Base-by-base conservation (phyloP, 2,888 invertebrate species). In the Caenorhabditis zanzibari region DNA sequence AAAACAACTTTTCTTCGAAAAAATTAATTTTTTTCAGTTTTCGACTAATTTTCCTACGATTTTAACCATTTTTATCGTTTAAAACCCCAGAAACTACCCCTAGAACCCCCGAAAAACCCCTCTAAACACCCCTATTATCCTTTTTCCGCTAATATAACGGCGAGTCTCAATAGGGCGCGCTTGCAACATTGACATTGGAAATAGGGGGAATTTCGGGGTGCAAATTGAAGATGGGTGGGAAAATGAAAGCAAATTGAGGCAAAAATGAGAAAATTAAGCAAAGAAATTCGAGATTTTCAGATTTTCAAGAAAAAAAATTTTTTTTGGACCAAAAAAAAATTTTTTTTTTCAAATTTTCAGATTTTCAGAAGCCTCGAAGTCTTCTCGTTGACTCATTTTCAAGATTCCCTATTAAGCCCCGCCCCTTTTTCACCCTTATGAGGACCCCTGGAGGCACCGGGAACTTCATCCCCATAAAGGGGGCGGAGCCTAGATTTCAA, bases 181-280 rank as follows among this genome's bases (percentile, higher is more conserved):
- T 59, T 72, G 59, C 72, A 38, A 22, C 19, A 41, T 38, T 1
- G 35, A 12, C 6, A n/a, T 19, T n/a, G 7, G 54, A 3, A 22
- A 22, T 14, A 24, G 19, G 16, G 10, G 6, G 22, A 41, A 26
- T 54, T 54, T 38, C 2, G 12, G 12, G 38, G 38, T 7, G 32
- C 32, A 2, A 54, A 68, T 26, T 28, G 44, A 58, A 71, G 71
- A 71, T 47, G n/a, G 26, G 47, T 72, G 72, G 47, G 72, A 72
- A 47, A 47, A 19, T 47, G 9, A 38, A 22, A 22, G 59, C 22
- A 16, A 16, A 72, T 32, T 19, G 26, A 32, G 3, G 28, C 19
- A n/a, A 7, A 10, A n/a, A 58, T n/a, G 28, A 72, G 32, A 16
- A 16, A 72, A 47, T 19, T 44, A 32, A 6, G 28, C 19, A n/a